These are phyloP conservation scores for Nycteola revayana DNA, from an alignment of 2,888 invertebrate species.

Conservation along the genomic window DNA sequence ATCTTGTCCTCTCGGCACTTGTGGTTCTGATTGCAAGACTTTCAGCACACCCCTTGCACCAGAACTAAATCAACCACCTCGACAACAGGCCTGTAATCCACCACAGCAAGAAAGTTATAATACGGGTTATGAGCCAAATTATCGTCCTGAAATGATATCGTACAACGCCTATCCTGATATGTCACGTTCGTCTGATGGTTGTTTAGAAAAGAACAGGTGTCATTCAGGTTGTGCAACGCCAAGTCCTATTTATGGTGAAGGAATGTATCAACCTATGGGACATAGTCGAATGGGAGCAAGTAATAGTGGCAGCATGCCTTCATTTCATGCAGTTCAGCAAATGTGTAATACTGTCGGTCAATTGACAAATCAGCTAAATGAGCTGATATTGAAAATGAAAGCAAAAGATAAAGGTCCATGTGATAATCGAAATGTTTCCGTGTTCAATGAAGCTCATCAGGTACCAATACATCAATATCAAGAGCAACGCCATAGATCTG, in stretches of 20 bases:
- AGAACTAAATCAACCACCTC: neutral
- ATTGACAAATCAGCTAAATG: slow-evolving; percentile 40
- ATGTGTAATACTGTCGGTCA: slow-evolving; percentile 50
- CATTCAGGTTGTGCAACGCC: slow-evolving; percentile 28
- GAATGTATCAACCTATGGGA: slow-evolving; percentile 2
- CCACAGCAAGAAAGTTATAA: neutral
- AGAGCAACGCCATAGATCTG: too few species aligned
- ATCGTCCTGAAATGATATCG: too few species aligned
- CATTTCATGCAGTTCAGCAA: slow-evolving; percentile 34
- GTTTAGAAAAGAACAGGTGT: slow-evolving; percentile 5
- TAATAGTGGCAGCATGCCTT: slow-evolving; percentile 6
- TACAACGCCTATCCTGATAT: neutral
- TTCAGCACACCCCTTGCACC: slow-evolving; percentile 26
- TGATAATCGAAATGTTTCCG: too few species aligned
- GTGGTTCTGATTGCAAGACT: slow-evolving; percentile 42
- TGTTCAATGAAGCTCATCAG: too few species aligned
- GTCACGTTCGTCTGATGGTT: slow-evolving; percentile 13
- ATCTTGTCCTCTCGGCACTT: slow-evolving; percentile 35
- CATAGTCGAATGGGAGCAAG: too few species aligned
- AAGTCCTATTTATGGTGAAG: slow-evolving; percentile 36
- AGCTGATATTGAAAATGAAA: slow-evolving; percentile 42
- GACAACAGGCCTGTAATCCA: slow-evolving; percentile 5
- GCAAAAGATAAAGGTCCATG: neutral
- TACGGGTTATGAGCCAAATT: too few species aligned
- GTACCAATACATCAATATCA: too few species aligned